These are phyloP conservation scores for Macaca nemestrina DNA, from an alignment of 2,113 vertebrate species.

Conservation along the genomic window DNA sequence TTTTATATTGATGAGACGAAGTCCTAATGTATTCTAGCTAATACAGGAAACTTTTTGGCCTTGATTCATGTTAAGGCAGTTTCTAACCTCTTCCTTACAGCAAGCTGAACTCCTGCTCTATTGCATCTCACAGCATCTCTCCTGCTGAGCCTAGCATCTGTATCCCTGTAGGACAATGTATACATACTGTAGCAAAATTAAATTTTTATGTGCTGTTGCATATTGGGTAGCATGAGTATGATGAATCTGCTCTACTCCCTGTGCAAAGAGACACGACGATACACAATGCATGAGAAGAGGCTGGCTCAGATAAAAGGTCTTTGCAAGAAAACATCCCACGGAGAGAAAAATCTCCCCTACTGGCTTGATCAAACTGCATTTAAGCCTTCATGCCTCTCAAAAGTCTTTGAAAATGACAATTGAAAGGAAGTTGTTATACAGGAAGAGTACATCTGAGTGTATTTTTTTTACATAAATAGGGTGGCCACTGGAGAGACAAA, in stretches of 20 bases:
- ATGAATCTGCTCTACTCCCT: not conserved
- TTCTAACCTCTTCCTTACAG: not conserved
- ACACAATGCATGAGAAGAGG: not conserved
- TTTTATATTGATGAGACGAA: not conserved
- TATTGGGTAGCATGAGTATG: not conserved
- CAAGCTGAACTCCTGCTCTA: not conserved
- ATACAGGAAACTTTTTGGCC: not conserved
- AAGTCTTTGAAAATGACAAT: constrained; percentile 33
- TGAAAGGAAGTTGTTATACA: not conserved
- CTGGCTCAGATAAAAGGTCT: not conserved
- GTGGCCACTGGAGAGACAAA: not conserved
- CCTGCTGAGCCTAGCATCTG: not conserved
- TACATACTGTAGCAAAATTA: not conserved
- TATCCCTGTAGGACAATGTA: not conserved
- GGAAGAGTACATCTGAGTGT: not conserved
- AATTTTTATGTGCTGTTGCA: not conserved
- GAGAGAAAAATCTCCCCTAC: not conserved
- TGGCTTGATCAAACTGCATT: not conserved
- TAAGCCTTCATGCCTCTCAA: not conserved
- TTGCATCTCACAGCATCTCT: not conserved
- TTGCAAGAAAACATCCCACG: not conserved
- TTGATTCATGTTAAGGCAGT: not conserved
- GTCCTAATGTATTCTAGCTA: not conserved
- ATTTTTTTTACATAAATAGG: not conserved
- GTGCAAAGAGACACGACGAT: not conserved